Conservation (phyloP, 2,797 vertebrate species). For the Premnoplex brunnescens region DNA sequence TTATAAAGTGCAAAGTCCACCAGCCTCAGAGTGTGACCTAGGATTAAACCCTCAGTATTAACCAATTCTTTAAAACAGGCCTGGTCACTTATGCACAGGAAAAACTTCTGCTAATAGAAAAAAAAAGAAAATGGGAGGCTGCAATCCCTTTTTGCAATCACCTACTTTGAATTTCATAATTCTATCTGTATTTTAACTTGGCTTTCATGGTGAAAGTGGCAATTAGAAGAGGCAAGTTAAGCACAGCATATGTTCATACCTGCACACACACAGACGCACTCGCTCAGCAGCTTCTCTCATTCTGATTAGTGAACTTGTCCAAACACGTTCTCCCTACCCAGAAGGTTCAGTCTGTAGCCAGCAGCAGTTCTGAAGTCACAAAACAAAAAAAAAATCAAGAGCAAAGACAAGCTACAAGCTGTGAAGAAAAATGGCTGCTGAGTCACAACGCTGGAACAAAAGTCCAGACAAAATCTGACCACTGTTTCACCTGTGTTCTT, state of each 20-base stretch:
- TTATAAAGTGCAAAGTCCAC: background rate
- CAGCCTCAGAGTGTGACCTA: background rate
- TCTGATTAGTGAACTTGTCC: background rate
- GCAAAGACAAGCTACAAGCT: background rate
- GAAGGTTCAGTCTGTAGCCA: background rate
- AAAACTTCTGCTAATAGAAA: background rate
- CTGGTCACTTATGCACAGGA: fast-evolving
- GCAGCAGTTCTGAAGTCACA: background rate
- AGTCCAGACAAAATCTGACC: background rate
- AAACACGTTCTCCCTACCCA: background rate
- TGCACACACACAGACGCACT: background rate
- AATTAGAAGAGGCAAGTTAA: background rate
- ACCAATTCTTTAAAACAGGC: background rate
- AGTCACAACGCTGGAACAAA: background rate
- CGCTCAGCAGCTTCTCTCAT: background rate
- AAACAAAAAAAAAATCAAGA: background rate
- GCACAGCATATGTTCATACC: background rate
- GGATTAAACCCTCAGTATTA: background rate
- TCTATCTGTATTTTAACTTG: background rate
- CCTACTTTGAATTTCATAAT: background rate
- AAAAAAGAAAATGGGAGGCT: background rate
- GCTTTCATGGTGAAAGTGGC: background rate
- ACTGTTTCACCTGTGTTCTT: fast-evolving
- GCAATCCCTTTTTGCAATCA: background rate
- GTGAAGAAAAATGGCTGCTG: background rate